Conservation (phyloP, 2,797 vertebrate genomes). For the Spinus olivaceus region DNA sequence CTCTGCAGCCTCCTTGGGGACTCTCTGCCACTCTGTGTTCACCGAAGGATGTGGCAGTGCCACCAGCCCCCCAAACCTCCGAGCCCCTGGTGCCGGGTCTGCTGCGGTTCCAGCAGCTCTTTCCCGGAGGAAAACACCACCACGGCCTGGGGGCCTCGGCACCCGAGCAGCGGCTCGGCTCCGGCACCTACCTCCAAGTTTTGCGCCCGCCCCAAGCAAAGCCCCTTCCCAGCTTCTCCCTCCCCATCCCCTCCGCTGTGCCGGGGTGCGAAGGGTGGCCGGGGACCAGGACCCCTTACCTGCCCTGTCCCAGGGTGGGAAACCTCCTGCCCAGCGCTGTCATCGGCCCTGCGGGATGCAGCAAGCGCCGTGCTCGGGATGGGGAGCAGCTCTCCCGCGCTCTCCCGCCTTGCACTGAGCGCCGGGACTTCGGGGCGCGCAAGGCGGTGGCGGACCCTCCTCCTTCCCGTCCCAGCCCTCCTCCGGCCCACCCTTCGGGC, state of each 20-base stretch:
- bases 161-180: background rate
- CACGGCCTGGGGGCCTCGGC: background rate
- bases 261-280: background rate
- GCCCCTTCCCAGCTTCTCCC: background rate
- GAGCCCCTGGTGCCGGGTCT: accelerated
- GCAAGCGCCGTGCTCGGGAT: background rate
- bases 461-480: constrained; percentile 64
- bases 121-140: background rate
- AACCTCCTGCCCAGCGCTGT: constrained; percentile 71
- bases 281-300: constrained; percentile 50
- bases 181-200: background rate
- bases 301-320: constrained; percentile 54
- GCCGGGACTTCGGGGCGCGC: background rate
- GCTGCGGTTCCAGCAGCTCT: background rate
- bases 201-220: background rate
- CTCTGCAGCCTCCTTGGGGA: accelerated
- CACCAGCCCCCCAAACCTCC: accelerated
- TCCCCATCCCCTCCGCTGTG: background rate
- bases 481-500: constrained; percentile 60
- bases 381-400: background rate
- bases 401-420: background rate
- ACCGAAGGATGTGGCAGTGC: background rate
- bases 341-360: background rate
- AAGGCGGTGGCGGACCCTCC: constrained; percentile 49
- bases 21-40: background rate